These are phyloP conservation scores for Tetropium fuscum DNA, from an alignment of 2,888 invertebrate genomes.

Conservation along the genomic window DNA sequence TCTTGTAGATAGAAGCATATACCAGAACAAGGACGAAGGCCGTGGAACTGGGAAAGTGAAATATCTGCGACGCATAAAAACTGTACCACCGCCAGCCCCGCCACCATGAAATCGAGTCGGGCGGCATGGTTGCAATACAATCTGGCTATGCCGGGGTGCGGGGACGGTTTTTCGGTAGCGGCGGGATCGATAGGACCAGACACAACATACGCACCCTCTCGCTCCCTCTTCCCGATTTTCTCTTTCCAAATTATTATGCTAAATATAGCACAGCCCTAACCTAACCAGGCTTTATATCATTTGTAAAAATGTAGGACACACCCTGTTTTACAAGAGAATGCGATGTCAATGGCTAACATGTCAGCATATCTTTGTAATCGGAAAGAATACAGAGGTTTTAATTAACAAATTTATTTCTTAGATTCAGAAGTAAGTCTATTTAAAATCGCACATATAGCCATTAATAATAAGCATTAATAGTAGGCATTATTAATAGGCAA, in stretches of 20 bases:
- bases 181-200: slow-evolving; percentile 69
- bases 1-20: slow-evolving; percentile 39
- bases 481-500: too few species aligned
- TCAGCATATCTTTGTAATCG: too few species aligned
- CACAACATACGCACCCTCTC: slow-evolving; percentile 58
- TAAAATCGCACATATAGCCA: too few species aligned
- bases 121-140: slow-evolving; percentile 31
- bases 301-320: too few species aligned
- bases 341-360: too few species aligned
- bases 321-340: too few species aligned
- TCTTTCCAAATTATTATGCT: slow-evolving; percentile 5
- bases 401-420: too few species aligned
- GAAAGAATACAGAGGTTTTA: too few species aligned
- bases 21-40: slow-evolving; percentile 63
- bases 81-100: slow-evolving; percentile 49
- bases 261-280: not conserved
- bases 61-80: slow-evolving; percentile 62
- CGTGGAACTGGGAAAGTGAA: slow-evolving; percentile 66
- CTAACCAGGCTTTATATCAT: too few species aligned
- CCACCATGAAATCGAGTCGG: slow-evolving; percentile 7
- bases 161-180: slow-evolving; percentile 39
- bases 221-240: slow-evolving; percentile 2
- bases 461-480: too few species aligned
- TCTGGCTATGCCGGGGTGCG: slow-evolving; percentile 11
- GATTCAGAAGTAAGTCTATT: too few species aligned